Percentiles rank a stretch among this genome's conserved stretches.
phyloP scores from a whole-genome alignment of 2,797 vertebrate genomes.

The Sebastes jordani region DNA sequence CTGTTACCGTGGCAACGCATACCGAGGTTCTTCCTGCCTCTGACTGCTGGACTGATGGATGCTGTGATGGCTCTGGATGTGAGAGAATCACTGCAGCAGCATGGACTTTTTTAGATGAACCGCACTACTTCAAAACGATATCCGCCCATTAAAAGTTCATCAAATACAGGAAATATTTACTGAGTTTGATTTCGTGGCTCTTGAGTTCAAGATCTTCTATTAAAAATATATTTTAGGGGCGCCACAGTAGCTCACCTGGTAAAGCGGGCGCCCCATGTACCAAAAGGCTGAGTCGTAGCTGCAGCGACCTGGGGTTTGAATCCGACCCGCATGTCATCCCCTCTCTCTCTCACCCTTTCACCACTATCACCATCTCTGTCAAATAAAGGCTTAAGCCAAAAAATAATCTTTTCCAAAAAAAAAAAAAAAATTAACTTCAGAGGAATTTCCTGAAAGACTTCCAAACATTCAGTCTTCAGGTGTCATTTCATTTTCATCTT shows the following conservation, averaged over 20 bases:
- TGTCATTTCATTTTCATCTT: constrained; percentile 72
- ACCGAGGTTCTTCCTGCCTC: not conserved
- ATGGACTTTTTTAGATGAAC: not conserved
- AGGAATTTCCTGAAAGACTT: not conserved
- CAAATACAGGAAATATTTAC: not conserved
- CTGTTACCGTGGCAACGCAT: not conserved
- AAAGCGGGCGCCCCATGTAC: no score
- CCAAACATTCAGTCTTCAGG: no score
- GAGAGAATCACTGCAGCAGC: not conserved
- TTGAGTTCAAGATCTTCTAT: not conserved
- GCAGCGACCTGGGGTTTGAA: no score
- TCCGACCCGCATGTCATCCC: no score
- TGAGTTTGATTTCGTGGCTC: not conserved
- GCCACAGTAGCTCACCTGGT: rapidly evolving
- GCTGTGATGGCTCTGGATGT: no score
- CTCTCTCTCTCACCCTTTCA: no score
- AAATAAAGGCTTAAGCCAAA: no score
- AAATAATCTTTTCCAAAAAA: not conserved
- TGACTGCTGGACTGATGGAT: not conserved
- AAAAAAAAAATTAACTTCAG: not conserved
- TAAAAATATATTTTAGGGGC: not conserved
- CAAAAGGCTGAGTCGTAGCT: no score
- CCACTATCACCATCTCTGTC: no score
- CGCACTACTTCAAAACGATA: not conserved
- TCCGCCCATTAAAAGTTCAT: constrained; percentile 5